These are phyloP conservation scores for Slavum lentiscoides DNA, from an alignment of 2,888 invertebrate genomes.

Conservation along the genomic window DNA sequence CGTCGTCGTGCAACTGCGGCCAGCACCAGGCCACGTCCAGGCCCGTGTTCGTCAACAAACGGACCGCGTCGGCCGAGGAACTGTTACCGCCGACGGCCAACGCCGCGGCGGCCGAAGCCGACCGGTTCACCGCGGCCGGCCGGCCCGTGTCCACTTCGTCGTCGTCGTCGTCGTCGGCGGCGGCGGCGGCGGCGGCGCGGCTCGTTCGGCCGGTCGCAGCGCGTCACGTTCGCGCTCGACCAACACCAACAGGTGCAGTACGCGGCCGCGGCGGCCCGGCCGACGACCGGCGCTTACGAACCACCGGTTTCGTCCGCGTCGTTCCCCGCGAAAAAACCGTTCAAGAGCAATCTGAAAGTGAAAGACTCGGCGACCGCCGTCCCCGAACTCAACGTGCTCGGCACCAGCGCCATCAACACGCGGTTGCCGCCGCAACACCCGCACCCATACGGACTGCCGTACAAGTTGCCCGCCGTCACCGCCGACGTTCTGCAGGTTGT, in stretches of 20 bases:
- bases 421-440: slow-evolving; percentile 47
- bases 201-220: slow-evolving; percentile 59
- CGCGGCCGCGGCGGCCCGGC: neutral
- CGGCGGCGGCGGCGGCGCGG: slow-evolving; percentile 56
- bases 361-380: slow-evolving; percentile 4
- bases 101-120: slow-evolving; percentile 52
- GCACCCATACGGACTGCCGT: slow-evolving; percentile 45
- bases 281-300: neutral
- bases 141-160: slow-evolving; percentile 41
- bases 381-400: slow-evolving; percentile 30
- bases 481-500: slow-evolving; percentile 50
- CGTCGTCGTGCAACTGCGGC: slow-evolving; percentile 56
- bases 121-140: slow-evolving; percentile 5
- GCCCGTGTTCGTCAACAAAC: slow-evolving; percentile 56
- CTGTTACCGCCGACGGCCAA: slow-evolving; percentile 53
- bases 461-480: slow-evolving; percentile 32
- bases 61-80: slow-evolving; percentile 57
- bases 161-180: slow-evolving; percentile 26
- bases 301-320: slow-evolving; percentile 1
- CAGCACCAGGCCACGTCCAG: slow-evolving; percentile 55
- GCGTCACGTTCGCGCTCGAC: slow-evolving; percentile 58
- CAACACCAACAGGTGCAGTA: slow-evolving; percentile 56
- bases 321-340: slow-evolving; percentile 27
- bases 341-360: slow-evolving; percentile 47
- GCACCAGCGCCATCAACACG: slow-evolving; percentile 39